These are phyloP conservation scores for Acrobasis consociella DNA, from an alignment of 2,888 invertebrate species.

Conservation along the genomic window DNA sequence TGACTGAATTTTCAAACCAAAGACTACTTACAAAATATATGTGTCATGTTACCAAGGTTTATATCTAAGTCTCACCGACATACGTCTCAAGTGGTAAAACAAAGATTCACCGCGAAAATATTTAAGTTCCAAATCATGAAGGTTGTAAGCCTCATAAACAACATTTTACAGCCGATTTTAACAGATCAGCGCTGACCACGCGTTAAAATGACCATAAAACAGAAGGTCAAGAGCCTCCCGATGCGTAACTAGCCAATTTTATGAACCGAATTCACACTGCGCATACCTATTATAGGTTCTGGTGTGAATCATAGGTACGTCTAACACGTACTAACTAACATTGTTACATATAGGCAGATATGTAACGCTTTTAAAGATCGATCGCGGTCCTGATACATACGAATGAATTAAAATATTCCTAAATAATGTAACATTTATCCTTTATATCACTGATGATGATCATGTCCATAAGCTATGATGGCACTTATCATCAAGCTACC, in stretches of 20 bases:
- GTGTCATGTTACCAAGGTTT: too few species aligned
- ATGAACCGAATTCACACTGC: constrained; percentile 49
- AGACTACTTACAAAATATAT: too few species aligned
- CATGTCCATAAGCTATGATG: too few species aligned
- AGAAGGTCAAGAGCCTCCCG: constrained; percentile 61
- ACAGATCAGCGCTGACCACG: constrained; percentile 37
- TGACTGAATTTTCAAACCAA: too few species aligned
- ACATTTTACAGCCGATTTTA: constrained; percentile 53
- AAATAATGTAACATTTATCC: neutral
- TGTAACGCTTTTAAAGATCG: constrained; percentile 11
- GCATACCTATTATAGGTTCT: constrained; percentile 34
- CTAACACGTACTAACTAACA: constrained; percentile 22
- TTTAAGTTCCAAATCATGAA: constrained; percentile 44
- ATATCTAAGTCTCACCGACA: too few species aligned
- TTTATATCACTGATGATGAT: neutral
- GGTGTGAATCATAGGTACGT: constrained; percentile 42
- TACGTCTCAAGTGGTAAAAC: neutral
- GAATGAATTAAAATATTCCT: constrained; percentile 3
- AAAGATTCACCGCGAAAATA: neutral
- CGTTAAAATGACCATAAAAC: constrained; percentile 57
- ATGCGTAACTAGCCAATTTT: constrained; percentile 46
- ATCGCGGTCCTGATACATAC: constrained; percentile 20
- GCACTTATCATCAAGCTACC: too few species aligned
- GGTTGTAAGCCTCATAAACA: constrained; percentile 36
- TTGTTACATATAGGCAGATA: constrained; percentile 17